Base-by-base conservation (phyloP, 2,888 invertebrate genomes). In the Ceraclea dissimilis region DNA sequence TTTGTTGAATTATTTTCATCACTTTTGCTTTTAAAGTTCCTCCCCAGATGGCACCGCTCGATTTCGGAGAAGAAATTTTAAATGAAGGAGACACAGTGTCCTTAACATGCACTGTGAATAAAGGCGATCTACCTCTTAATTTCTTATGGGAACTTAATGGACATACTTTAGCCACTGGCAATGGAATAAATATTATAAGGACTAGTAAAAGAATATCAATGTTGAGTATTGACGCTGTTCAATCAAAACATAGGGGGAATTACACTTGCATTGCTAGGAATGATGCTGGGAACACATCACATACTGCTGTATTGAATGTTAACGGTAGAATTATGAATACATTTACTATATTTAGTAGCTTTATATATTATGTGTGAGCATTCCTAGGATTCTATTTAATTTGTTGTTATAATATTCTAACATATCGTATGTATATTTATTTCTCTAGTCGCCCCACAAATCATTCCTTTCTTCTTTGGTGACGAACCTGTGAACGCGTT, bases 381-480 rank as follows among this genome's bases (percentile, higher is more conserved):
- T 13, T 39, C 13, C 16, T 39, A n/a, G 13, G 39, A 39, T 39
- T 13, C 39, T 39, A n/a, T 13, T n/a, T n/a, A 39, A 39, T 4
- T 4, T 39, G 39, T 39, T 39, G 39, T 26, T 51, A 19, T 51
- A 51, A 43, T 48, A 60, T 58, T 4, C 57, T 26, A 52, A 16
- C 26, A 34, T 16, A 39, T 46, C 31, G 18, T 54, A 22, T 56
- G 21, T 50, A 18, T 54, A 55, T 52, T 49, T 22, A 56, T 56
- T 72, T 54, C 44, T 59, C 26, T 52, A 89, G 89, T 89, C 71
- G 81, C 85, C 66, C 89, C 90, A 62, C 87, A 88, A 80, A 85
- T 90, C 66, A 82, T 84, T 65, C 82, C 85, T 62, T 89, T 89
- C 66, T 81, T 83, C 66, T 89, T 88, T 69, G 88, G 87, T 61